Percentiles rank a stretch among this genome's conserved stretches.
Evolutionary conservation across 2,888 invertebrate genomes (phyloP).

Genomic region (Andrena fulva): DNA sequence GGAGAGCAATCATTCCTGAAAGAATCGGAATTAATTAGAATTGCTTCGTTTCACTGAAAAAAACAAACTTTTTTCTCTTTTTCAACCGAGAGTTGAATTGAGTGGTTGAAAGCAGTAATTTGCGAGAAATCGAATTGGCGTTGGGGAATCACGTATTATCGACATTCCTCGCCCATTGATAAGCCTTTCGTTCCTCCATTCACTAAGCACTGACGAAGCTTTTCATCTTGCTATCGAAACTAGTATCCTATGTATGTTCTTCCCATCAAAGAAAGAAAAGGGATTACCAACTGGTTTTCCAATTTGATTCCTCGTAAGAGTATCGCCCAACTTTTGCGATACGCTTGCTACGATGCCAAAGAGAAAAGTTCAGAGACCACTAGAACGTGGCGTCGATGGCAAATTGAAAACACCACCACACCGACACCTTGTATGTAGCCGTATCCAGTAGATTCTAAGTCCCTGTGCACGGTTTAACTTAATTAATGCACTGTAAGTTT

Average conservation of each 20-base stretch:
- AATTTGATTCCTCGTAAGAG: conserved; percentile 9
- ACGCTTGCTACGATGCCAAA: background rate
- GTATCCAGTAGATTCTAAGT: background rate
- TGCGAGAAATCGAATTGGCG: background rate
- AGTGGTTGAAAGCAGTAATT: conserved; percentile 1
- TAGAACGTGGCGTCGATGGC: background rate
- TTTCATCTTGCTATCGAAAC: background rate
- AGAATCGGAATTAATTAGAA: background rate
- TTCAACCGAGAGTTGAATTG: background rate
- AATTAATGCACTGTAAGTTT: conserved; percentile 1
- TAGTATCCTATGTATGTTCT: background rate
- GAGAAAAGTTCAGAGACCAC: background rate
- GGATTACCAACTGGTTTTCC: too few species aligned
- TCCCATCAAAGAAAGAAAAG: background rate
- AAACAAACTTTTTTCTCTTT: background rate
- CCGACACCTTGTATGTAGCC: background rate
- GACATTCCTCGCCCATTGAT: background rate
- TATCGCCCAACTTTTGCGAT: background rate
- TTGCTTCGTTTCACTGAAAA: background rate
- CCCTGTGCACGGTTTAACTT: background rate
- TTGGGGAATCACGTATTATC: background rate
- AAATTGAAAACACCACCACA: conserved; percentile 27
- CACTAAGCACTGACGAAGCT: background rate
- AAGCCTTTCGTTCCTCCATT: background rate
- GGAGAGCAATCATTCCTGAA: background rate